Evolutionary conservation across 2,797 vertebrate genomes (phyloP), one percentile per base, ranked within the genome.

Genomic region (Eupleurogrammus muticus): DNA sequence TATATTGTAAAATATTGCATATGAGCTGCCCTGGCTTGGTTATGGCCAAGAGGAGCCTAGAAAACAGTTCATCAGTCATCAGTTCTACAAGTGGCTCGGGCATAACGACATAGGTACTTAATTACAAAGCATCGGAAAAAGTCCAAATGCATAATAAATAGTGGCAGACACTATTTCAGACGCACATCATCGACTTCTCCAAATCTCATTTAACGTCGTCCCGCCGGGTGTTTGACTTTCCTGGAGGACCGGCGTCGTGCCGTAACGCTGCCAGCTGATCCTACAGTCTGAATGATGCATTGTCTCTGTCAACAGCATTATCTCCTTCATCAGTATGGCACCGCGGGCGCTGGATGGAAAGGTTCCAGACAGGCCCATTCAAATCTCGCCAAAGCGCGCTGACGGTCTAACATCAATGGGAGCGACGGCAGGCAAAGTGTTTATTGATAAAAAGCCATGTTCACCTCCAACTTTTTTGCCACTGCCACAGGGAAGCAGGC

Each of bases 261-360:
- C 59, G 53, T 69, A n/a, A 11, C 11, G 24, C 50, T 79, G 70
- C 57, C 66, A 77, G 80, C 52, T 59, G 60, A 75, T 79, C 46
- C 57, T 75, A 62, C 55, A 60, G 70, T 80, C 65, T 75, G 59
- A 66, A 36, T 82, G 81, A 86, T 75, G 70, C 76, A 84, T 71
- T 69, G 73, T 68, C 28, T 54, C 70, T 81, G 79, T 82, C 76
- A 78, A 52, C 56, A 60, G 65, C 71, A 84, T 84, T 75, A 82
- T 80, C 81, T 80, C 70, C 62, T 75, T 64, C 84, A 84, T 84
- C 84, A 79, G 48, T 64, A 21, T 62, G 76, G 73, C 70, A 72
- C 63, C 55, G 54, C 20, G 11, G 54, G 63, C 63, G 0, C 57
- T 36, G 10, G n/a, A 79, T 83, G 81, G 79, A 79, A 44, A 53